Base-by-base conservation (phyloP, 1,140 invertebrate species). In the Amyelois transitella region DNA sequence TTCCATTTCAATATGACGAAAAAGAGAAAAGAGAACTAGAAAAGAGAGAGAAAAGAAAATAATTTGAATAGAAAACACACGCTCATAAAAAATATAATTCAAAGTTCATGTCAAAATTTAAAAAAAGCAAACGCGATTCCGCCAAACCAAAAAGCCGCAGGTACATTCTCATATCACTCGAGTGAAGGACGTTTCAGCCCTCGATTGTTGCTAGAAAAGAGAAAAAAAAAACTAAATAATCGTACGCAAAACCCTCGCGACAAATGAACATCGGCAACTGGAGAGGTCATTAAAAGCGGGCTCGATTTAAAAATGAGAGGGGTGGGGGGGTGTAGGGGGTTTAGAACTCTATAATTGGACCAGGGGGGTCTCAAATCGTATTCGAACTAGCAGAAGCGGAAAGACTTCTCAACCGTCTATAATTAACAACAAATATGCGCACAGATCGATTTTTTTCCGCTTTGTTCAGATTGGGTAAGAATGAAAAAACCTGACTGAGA, bases 381-480 rank as follows among this genome's bases (percentile, higher is more conserved):
- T 87, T 87, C 77, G 81, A 74, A 75, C 55, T 78, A 72, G 79
- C 63, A 66, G 70, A 83, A 74, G 84, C 82, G 84, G 80, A 87
- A 87, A 79, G 81, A 77, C 78, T 72, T 71, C 75, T 80, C 72
- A 77, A 79, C 76, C 81, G 77, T 77, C 76, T 77, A 86, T 87
- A 84, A 87, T 87, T 86, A 87, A 86, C 84, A 85, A 86, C 81
- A 83, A 85, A 86, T 86, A 81, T 83, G 80, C 78, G 78, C 75
- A n/a, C n/a, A 74, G 82, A 87, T 85, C 78, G 81, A 84, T 83
- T 81, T 81, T 81, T 75, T 65, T 56, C 45, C 51, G 65, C 68
- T 2, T n/a, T 38, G 32, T 38, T 14, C 32, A 28, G 7, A 28
- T 38, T 14, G 32, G 32, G 1, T n/a, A 12, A 1, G 1, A 2